Evolutionary conservation across 2,797 vertebrate species (phyloP), one percentile per base, ranked within the genome.

Genomic region (Picus viridis): DNA sequence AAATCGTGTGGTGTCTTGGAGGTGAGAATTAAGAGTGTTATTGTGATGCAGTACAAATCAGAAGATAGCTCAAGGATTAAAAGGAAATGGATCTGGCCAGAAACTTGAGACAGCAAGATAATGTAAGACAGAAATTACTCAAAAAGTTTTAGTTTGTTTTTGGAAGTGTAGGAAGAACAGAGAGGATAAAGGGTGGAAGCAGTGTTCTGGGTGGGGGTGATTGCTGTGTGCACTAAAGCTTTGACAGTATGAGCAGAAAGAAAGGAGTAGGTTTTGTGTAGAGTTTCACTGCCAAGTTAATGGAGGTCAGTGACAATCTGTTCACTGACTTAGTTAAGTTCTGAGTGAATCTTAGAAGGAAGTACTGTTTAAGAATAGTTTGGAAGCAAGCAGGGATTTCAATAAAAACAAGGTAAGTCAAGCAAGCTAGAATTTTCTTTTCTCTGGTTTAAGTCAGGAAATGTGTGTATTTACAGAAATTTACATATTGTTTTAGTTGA

Each of bases 321-420:
- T 41, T 76, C 86, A 56, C 51, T 78, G 86, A 3, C 51, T 93
- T 74, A 49, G 59, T 75, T 73, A 69, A 71, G n/a, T 75, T 76
- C 26, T 74, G 86, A 27, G 27, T 49, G 54, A 64, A 12, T 88
- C 70, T 79, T 19, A 7, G 11, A 61, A 41, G 64, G 82, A 61
- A 89, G 26, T 58, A 17, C 14, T 23, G 20, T 71, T 86, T 64
- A 79, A 58, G 77, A 82, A 16, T 47, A 39, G 41, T 53, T 90
- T 88, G 65, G 39, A 80, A 87, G 29, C 68, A 59, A 88, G 41
- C 49, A 85, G 65, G 58, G 51, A 71, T 87, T 69, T 87, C 72
- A 87, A 0, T 85, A 41, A 34, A 78, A 67, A 63, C 30, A 45
- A 78, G 45, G 39, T 56, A 51, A 86, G 72, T 73, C 64, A 41